Evolutionary conservation across 1,140 invertebrate species (phyloP), one percentile per base, ranked within the genome.

Genomic region (Drosophila saltans): DNA sequence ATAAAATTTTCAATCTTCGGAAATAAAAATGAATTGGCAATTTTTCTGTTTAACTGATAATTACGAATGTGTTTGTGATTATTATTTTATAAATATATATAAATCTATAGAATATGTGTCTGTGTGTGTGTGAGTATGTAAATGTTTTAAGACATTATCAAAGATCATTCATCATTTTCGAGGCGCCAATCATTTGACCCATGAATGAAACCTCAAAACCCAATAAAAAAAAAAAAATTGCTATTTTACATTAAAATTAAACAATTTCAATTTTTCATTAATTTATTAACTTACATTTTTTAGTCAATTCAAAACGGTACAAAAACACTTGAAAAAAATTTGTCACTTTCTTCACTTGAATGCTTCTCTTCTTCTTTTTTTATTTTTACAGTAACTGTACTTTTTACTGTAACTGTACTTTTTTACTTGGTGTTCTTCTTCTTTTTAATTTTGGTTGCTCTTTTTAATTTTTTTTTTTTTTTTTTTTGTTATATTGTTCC

Each of bases 391-490:
- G 33, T 39, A 71, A 69, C 62, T 69, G 61, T 66, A 69, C 62
- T 69, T 69, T 69, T 69, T 69, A 76, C 65, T 62, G 62, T 56
- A 70, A 57, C 61, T 69, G 67, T 69, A 69, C 61, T 70, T 70
- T 70, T 70, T 66, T 66, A 48, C 39, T 75, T 40, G 52, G 60
- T 16, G 5, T 11, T 56, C 24, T 67, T 64, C 30, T 74, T 61
- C 45, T 75, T 75, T 70, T 62, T 74, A 26, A 21, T 45, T 21
- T 52, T 26, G 28, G 2, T 2, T 30, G 28, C 28, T 30, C 56
- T 10, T 24, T 63, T 26, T 57, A 36, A 11, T 10, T n/a, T 72
- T 40, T 11, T 55, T 43, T 36, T 11, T 8, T n/a, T n/a, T n/a
- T n/a, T n/a, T n/a, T n/a, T 41, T 33, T 33, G 26, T 40, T 61